Evolutionary conservation across 64 coral and sea anemone species (phyloP).

Genomic region (Montipora efflorescens): DNA sequence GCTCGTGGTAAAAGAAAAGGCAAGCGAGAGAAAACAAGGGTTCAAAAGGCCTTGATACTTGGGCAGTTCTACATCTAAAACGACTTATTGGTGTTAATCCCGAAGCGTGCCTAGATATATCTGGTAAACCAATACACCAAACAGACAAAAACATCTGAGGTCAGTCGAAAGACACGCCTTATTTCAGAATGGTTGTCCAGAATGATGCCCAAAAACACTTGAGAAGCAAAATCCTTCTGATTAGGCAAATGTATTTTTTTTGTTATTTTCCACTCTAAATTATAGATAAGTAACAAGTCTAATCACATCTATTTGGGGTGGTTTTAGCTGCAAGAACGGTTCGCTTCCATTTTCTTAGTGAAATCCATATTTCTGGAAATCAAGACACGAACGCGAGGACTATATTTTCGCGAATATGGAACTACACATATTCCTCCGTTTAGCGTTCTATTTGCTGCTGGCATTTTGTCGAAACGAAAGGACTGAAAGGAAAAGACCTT

Average conservation of each 20-base stretch:
- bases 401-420: not conserved
- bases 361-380: not conserved
- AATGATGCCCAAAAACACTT: not conserved
- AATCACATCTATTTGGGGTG: not conserved
- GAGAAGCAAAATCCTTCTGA: too few species aligned
- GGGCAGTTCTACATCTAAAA: not conserved
- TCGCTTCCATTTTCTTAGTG: not conserved
- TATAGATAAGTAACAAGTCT: not conserved
- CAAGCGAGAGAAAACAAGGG: not conserved
- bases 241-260: too few species aligned
- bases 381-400: not conserved
- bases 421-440: not conserved
- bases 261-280: not conserved
- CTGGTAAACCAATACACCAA: not conserved
- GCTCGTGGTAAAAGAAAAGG: not conserved
- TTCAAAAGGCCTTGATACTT: not conserved
- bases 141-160: not conserved
- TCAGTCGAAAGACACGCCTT: not conserved
- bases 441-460: not conserved
- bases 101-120: not conserved
- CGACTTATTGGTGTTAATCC: not conserved
- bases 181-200: not conserved
- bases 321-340: not conserved
- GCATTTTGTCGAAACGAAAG: not conserved
- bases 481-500: not conserved